Percentiles rank a stretch among this genome's conserved stretches.
These are phyloP conservation scores for Liolophura sinensis DNA, from an alignment of 1,140 invertebrate genomes.

Conservation along the genomic window DNA sequence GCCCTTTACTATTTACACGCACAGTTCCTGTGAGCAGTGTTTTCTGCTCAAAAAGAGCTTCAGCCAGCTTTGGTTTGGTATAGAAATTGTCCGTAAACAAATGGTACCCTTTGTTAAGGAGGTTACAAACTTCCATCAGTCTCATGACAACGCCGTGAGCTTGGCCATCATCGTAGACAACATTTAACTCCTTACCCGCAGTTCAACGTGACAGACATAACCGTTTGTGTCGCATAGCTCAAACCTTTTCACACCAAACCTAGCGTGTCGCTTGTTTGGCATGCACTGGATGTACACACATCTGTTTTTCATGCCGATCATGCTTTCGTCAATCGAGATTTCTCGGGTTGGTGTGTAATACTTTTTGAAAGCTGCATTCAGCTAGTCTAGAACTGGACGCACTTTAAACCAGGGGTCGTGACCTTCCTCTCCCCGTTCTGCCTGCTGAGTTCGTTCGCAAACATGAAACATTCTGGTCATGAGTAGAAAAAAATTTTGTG, in stretches of 20 bases:
- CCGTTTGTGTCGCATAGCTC: constrained; percentile 19
- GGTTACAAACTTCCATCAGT: constrained; percentile 5
- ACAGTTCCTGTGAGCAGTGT: constrained; percentile 17
- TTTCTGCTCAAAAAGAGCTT: too few species aligned
- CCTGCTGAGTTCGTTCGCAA: background rate
- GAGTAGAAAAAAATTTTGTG: constrained; percentile 5
- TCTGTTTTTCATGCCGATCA: constrained; percentile 23
- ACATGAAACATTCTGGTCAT: constrained; percentile 13
- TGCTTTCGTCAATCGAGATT: constrained; percentile 22
- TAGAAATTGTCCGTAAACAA: constrained; percentile 23
- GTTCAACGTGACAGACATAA: constrained; percentile 6
- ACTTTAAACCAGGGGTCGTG: constrained; percentile 22
- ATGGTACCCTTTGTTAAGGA: constrained; percentile 20
- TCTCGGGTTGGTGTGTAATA: constrained; percentile 10
- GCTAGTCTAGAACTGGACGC: constrained; percentile 10
- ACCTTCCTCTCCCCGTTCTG: constrained; percentile 5
- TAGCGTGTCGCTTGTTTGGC: too few species aligned
- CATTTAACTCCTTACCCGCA: constrained; percentile 18
- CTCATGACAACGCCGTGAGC: constrained; percentile 13
- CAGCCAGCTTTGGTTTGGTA: constrained; percentile 12
- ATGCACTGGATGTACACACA: constrained; percentile 20
- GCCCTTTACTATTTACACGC: constrained; percentile 3
- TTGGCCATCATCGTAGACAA: constrained; percentile 7
- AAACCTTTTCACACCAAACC: constrained; percentile 24
- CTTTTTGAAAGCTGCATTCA: constrained; percentile 8